Base-by-base conservation (phyloP, 2,888 invertebrate genomes). In the Anthrax anthrax region DNA sequence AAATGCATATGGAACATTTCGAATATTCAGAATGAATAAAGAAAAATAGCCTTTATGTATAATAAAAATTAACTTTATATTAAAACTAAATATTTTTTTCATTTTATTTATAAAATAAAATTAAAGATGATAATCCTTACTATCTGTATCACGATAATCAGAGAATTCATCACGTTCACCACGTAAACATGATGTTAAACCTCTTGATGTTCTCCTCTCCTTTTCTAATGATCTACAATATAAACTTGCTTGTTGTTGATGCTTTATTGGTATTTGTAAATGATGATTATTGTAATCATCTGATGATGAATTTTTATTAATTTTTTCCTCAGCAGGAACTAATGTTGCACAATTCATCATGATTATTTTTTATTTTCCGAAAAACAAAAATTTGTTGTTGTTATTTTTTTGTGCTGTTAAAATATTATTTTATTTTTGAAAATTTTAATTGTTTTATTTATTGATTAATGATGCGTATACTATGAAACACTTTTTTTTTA, bases 341-440 rank as follows among this genome's bases (percentile, higher is more conserved):
- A 64, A 57, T 46, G 66, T 64, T 50, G 65, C 65, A 57, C 67
- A 67, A 58, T 67, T 67, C 67, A 67, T 67, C 46, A 53, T 54
- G 32, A 39, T 36, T 41, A 17, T 50, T 44, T 37, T 14, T 46
- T 47, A 38, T 50, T 47, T 29, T n/a, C n/a, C n/a, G n/a, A n/a
- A n/a, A n/a, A n/a, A n/a, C n/a, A n/a, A n/a, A n/a, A n/a, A n/a
- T n/a, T n/a, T n/a, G n/a, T n/a, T 44, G 44, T 44, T 46, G 42
- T 48, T 47, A 38, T 44, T 47, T 37, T 14, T 27, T 17, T 44
- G 37, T 44, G 42, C 46, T 17, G 12, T 29, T 29, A 29, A 12
- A 29, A 29, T 12, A 9, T 29, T 29, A 12, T 29, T 29, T 29
- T n/a, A n/a, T n/a, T n/a, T n/a, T n/a, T n/a, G n/a, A n/a, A n/a